Evolutionary conservation across 2,888 invertebrate species (phyloP).

Genomic region (Bellardia bayeri): DNA sequence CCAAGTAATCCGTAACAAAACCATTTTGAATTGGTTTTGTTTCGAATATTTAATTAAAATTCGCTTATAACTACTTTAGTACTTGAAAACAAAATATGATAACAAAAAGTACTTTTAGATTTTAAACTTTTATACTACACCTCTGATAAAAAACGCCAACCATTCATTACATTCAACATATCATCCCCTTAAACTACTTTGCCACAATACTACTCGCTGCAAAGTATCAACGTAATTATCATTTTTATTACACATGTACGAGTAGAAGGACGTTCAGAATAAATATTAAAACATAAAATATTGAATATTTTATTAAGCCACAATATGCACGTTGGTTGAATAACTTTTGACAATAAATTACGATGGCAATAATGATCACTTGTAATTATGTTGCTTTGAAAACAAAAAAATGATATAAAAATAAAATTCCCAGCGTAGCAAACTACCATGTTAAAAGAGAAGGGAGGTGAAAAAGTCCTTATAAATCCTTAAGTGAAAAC

Average conservation of each 20-base stretch:
- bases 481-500: conserved; percentile 59
- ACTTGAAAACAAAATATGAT: no score
- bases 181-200: neutral
- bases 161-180: neutral
- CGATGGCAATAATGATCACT: conserved; percentile 67
- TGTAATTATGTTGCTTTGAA: conserved; percentile 63
- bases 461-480: conserved; percentile 42
- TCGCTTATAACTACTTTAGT: no score
- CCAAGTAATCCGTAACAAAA: no score
- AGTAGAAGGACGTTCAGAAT: conserved; percentile 26
- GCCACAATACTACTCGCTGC: neutral
- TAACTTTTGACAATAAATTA: conserved; percentile 70
- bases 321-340: conserved; percentile 43
- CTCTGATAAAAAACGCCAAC: neutral
- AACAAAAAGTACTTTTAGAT: neutral
- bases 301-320: conserved; percentile 69
- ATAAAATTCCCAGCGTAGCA: conserved; percentile 51
- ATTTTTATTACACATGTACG: conserved; percentile 52
- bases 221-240: conserved; percentile 45
- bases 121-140: neutral
- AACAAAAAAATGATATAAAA: neutral
- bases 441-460: neutral
- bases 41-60: no score
- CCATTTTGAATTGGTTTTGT: no score
- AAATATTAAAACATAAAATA: conserved; percentile 56